A percentile compares a stretch with the other conserved stretches of the same genome.
Evolutionary conservation across 2,797 vertebrate species (phyloP).

Genomic region (Spinus pinus): DNA sequence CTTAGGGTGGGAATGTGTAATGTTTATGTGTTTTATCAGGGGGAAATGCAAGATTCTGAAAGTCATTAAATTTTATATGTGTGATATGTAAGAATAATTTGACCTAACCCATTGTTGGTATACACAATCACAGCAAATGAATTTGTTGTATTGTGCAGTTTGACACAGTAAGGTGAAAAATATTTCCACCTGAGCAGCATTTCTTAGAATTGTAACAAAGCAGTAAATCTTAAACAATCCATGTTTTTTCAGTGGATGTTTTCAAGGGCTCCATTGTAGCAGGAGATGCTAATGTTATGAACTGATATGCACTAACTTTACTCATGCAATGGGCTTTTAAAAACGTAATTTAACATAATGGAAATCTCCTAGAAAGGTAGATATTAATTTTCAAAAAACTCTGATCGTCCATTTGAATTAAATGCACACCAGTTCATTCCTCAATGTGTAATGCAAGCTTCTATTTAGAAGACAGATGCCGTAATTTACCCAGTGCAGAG

Average conservation of each 20-base stretch:
- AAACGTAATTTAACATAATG: background rate
- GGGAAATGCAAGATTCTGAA: background rate
- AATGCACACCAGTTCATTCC: background rate
- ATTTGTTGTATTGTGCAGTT: background rate
- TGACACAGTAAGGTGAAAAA: background rate
- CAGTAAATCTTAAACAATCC: background rate
- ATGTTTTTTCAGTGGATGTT: background rate
- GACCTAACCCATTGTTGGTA: background rate
- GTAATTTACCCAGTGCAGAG: background rate
- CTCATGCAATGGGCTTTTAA: background rate
- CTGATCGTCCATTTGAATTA: conserved; percentile 17
- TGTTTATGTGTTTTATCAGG: background rate
- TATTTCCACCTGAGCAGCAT: background rate
- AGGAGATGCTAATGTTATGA: conserved; percentile 2
- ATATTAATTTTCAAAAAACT: background rate
- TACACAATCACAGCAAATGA: background rate
- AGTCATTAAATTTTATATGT: background rate
- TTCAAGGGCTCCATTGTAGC: background rate
- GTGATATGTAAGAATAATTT: background rate
- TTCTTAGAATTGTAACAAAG: background rate
- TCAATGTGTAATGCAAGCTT: background rate
- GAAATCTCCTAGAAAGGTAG: background rate
- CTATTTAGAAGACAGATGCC: background rate
- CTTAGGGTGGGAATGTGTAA: background rate
- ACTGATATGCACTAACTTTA: background rate